Percentiles rank a stretch among this genome's conserved stretches.
These are phyloP conservation scores for Galleria mellonella DNA, from an alignment of 1,140 invertebrate genomes.

Conservation along the genomic window DNA sequence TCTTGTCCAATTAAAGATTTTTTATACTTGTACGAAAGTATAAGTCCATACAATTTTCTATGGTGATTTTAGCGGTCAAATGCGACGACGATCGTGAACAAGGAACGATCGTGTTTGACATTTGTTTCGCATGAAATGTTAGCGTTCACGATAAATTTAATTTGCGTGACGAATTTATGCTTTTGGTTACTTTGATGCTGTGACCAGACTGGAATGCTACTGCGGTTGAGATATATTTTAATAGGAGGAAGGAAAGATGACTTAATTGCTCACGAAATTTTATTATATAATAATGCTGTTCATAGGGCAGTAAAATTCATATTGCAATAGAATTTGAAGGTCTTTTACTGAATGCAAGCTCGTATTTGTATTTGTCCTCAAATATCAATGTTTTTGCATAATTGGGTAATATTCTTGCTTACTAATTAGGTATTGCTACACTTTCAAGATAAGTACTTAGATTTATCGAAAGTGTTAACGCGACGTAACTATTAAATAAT, in stretches of 20 bases:
- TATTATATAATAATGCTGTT: too few species aligned
- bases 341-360: too few species aligned
- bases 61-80: constrained; percentile 10
- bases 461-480: too few species aligned
- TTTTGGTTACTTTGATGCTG: constrained; percentile 14
- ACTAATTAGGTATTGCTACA: too few species aligned
- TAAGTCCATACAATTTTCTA: constrained; percentile 10
- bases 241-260: not conserved
- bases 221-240: not conserved
- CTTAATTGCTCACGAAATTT: not conserved
- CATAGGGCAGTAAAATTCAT: too few species aligned
- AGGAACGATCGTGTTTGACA: constrained; percentile 20
- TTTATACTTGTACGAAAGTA: constrained; percentile 1
- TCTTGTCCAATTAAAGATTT: too few species aligned
- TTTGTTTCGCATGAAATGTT: constrained; percentile 20
- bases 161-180: constrained; percentile 23
- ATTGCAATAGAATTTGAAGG: too few species aligned
- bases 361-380: too few species aligned
- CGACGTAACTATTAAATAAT: too few species aligned
- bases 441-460: too few species aligned
- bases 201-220: not conserved
- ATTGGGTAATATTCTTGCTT: too few species aligned
- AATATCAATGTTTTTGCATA: too few species aligned
- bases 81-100: constrained; percentile 12
- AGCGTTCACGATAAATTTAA: constrained; percentile 24